Evolutionary conservation across 2,797 vertebrate genomes (phyloP).

Genomic region (Lacerta agilis): DNA sequence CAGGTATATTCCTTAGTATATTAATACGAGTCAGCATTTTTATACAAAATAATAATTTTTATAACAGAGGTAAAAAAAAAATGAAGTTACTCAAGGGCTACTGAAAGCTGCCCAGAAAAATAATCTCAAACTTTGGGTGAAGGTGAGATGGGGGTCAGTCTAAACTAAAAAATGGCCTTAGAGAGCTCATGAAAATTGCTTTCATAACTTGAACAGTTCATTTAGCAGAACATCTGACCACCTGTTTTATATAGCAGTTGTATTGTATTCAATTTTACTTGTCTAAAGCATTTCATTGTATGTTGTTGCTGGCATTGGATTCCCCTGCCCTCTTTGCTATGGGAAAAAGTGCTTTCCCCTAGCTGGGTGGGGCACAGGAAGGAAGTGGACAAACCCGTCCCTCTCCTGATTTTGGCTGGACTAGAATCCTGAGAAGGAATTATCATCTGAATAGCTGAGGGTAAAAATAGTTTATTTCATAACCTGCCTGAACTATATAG

Average conservation of each 20-base stretch:
- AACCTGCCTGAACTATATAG: not conserved
- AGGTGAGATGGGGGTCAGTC: not conserved
- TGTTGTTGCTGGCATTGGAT: not conserved
- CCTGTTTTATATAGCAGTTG: not conserved
- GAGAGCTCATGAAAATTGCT: not conserved
- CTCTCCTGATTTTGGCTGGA: not conserved
- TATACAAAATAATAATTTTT: conserved; percentile 12
- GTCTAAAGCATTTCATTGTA: not conserved
- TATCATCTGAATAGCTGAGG: not conserved
- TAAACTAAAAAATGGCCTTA: not conserved
- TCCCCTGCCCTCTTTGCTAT: not conserved
- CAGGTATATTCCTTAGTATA: conserved; percentile 81
- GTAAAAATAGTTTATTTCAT: not conserved
- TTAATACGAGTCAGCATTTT: conserved; percentile 20
- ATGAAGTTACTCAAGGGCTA: not conserved
- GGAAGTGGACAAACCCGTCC: not conserved
- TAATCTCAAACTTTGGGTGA: not conserved
- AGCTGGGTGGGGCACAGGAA: not conserved
- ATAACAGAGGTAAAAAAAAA: not conserved
- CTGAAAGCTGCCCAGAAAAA: conserved; percentile 16
- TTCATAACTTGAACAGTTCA: not conserved
- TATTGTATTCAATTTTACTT: not conserved
- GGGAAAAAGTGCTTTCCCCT: not conserved
- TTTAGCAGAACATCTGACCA: not conserved
- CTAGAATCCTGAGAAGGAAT: not conserved